Conservation (phyloP, 2,888 invertebrate genomes). For the Serrognathus titanus region DNA sequence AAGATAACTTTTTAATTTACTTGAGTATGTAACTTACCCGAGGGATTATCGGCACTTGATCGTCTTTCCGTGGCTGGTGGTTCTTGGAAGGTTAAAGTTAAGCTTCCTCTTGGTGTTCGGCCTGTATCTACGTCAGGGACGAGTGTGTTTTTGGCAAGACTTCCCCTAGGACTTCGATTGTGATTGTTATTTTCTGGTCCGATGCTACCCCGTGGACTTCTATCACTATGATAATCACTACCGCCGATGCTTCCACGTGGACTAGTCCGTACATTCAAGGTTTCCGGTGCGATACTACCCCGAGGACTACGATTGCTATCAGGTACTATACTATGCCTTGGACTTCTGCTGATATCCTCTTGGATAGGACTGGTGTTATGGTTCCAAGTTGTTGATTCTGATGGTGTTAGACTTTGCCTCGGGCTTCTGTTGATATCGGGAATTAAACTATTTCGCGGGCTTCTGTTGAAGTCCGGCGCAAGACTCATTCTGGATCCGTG, state of each 20-base stretch:
- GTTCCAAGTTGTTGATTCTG: conserved; percentile 58
- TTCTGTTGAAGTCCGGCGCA: conserved; percentile 47
- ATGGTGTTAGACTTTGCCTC: conserved; percentile 60
- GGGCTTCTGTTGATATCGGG: conserved; percentile 49
- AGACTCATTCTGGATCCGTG: conserved; percentile 46
- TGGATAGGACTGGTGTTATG: conserved; percentile 44
- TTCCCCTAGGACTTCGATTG: conserved; percentile 60
- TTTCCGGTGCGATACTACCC: conserved; percentile 53
- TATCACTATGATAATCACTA: conserved; percentile 31
- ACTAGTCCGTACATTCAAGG: conserved; percentile 55
- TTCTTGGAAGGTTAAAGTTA: conserved; percentile 62
- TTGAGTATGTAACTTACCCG: conserved; percentile 44
- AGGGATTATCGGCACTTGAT: conserved; percentile 58
- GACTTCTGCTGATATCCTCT: conserved; percentile 54
- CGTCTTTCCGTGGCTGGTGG: conserved; percentile 57
- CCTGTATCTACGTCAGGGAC: conserved; percentile 48
- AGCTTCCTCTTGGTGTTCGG: conserved; percentile 57
- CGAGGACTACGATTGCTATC: conserved; percentile 52
- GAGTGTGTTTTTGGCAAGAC: conserved; percentile 56
- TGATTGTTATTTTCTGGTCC: conserved; percentile 53
- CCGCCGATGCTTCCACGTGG: conserved; percentile 56
- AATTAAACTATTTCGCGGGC: conserved; percentile 55
- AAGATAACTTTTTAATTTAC: too few species aligned
- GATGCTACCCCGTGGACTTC: conserved; percentile 51
- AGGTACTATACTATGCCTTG: conserved; percentile 60